These are phyloP conservation scores for Drosophila meridionalis DNA, from an alignment of 2,888 invertebrate species.

Conservation along the genomic window DNA sequence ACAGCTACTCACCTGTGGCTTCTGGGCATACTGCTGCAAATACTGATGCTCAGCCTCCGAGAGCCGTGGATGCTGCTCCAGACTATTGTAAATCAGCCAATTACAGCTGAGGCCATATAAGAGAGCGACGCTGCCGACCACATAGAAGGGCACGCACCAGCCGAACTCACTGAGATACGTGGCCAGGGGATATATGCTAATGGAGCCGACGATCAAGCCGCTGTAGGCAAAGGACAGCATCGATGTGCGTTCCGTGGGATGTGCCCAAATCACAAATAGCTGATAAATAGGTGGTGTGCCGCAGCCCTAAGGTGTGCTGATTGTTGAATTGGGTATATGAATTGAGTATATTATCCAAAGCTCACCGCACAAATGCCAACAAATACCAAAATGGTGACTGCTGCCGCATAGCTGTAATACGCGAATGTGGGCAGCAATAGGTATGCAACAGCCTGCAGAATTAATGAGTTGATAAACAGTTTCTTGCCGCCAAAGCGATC, in stretches of 20 bases:
- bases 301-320: constrained; percentile 75
- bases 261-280: constrained; percentile 84
- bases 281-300: constrained; percentile 83
- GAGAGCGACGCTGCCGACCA: constrained; percentile 83
- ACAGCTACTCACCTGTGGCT: constrained; percentile 49
- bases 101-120: constrained; percentile 68
- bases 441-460: constrained; percentile 84
- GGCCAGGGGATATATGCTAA: constrained; percentile 86
- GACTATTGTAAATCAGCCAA: constrained; percentile 86
- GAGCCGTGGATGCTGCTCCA: constrained; percentile 86
- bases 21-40: constrained; percentile 52
- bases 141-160: constrained; percentile 88
- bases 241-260: constrained; percentile 84
- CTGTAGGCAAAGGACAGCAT: constrained; percentile 84
- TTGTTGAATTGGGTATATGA: not conserved
- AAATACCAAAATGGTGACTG: constrained; percentile 84
- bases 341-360: not conserved
- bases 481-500: constrained; percentile 85
- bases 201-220: constrained; percentile 85
- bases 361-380: constrained; percentile 86
- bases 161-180: constrained; percentile 87
- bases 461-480: constrained; percentile 82
- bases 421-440: constrained; percentile 85
- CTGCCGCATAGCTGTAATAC: constrained; percentile 79
- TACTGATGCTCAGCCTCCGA: constrained; percentile 84